Evolutionary conservation across 1,140 invertebrate species (phyloP).

Genomic region (Mercenaria mercenaria): DNA sequence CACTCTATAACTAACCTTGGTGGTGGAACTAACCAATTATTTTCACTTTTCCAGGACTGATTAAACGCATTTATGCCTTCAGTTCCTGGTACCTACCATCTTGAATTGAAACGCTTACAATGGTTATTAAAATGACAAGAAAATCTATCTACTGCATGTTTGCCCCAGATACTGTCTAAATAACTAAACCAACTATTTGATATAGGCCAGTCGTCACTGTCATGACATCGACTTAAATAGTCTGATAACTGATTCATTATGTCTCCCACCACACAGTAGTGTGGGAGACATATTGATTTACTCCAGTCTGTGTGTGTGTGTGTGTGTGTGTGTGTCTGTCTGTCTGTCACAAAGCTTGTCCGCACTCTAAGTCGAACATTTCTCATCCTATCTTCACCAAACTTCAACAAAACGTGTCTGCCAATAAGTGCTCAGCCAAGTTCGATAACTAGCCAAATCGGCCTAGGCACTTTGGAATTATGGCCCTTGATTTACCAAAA

Average conservation of each 20-base stretch:
- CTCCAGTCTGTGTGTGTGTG: no score
- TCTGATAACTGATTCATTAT: conserved; percentile 31
- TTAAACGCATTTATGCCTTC: conserved; percentile 41
- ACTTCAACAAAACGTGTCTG: no score
- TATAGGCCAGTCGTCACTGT: conserved; percentile 60
- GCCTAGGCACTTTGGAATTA: no score
- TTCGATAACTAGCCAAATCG: no score
- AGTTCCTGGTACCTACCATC: conserved; percentile 51
- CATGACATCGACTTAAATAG: conserved; percentile 23
- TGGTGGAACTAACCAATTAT: conserved; percentile 67
- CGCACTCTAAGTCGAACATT: no score
- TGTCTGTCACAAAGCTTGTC: no score
- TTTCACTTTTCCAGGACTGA: conserved; percentile 31
- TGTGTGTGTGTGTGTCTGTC: no score
- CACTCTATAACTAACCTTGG: conserved; percentile 27
- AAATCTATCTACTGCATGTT: conserved; percentile 56
- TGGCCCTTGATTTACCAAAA: no score
- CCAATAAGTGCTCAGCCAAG: no score
- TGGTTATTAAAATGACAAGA: conserved; percentile 52
- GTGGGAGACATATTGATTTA: no score
- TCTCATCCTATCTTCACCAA: no score
- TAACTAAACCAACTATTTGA: conserved; percentile 3
- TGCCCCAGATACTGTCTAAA: conserved; percentile 50
- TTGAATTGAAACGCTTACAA: conserved; percentile 57
- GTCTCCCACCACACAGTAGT: no score